Conservation (phyloP, 2,113 vertebrate species). For the Bombycilla garrulus region DNA sequence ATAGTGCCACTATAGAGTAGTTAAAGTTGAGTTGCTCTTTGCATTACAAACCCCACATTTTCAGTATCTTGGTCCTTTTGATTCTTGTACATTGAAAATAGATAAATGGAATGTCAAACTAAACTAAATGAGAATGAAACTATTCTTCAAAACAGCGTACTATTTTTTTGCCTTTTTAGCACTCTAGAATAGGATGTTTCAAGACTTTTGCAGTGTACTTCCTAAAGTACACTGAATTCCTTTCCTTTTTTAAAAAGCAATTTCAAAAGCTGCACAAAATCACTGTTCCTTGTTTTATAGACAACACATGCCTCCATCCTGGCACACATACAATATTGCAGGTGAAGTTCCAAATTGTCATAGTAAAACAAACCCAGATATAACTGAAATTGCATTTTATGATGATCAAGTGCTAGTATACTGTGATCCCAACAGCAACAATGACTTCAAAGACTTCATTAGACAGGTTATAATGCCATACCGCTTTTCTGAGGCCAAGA, state of each 20-base stretch:
- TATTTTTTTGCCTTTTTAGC: not conserved
- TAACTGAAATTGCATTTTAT: not conserved
- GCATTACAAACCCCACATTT: conserved; percentile 67
- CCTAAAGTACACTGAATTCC: not conserved
- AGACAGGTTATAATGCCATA: not conserved
- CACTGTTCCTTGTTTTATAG: not conserved
- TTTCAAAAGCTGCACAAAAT: not conserved
- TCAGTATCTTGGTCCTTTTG: conserved; percentile 45
- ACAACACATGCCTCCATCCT: not conserved
- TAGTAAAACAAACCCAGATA: not conserved
- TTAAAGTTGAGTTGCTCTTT: conserved; percentile 74
- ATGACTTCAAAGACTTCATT: not conserved
- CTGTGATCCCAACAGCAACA: not conserved
- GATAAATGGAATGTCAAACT: conserved; percentile 3
- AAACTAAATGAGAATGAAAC: not conserved
- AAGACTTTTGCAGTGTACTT: not conserved
- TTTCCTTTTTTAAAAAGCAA: not conserved
- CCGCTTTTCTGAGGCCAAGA: not conserved
- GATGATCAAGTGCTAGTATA: not conserved
- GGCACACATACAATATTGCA: not conserved
- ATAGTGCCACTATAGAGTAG: conserved; percentile 72
- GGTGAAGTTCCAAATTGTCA: not conserved
- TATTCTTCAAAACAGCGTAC: not conserved
- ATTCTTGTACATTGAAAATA: conserved; percentile 19
- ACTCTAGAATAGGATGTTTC: not conserved